Percentiles rank a stretch among this genome's conserved stretches.
These are phyloP conservation scores for Orbicella faveolata DNA, from an alignment of 64 coral and sea anemone genomes.

Conservation along the genomic window DNA sequence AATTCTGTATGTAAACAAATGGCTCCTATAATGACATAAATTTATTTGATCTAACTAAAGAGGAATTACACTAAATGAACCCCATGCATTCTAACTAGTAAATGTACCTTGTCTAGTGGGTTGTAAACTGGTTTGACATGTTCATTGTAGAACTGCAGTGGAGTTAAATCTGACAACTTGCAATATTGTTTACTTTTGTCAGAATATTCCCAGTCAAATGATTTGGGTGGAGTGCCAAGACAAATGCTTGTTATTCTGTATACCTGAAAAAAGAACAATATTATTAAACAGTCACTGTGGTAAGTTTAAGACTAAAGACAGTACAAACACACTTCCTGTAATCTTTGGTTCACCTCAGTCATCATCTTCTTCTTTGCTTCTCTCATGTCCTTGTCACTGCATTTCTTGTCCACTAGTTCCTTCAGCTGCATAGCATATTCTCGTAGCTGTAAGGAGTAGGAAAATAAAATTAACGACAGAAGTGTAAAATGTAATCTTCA, in stretches of 20 bases:
- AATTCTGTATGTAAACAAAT: too few relatives aligned
- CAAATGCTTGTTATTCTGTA: constrained; percentile 82
- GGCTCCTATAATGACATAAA: too few relatives aligned
- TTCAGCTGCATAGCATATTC: constrained; percentile 76
- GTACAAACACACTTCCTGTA: too few relatives aligned
- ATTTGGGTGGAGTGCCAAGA: constrained; percentile 84
- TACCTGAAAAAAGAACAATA: constrained; percentile 51
- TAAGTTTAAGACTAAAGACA: too few relatives aligned
- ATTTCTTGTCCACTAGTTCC: constrained; percentile 68
- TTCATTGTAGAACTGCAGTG: constrained; percentile 84
- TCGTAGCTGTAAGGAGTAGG: constrained; percentile 54
- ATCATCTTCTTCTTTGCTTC: constrained; percentile 87
- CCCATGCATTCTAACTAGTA: too few relatives aligned
- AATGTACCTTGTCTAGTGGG: constrained; percentile 78
- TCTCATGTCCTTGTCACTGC: constrained; percentile 61
- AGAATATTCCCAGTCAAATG: constrained; percentile 94
- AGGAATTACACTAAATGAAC: too few relatives aligned
- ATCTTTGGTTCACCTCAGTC: constrained; percentile 48
- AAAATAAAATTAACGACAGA: background rate
- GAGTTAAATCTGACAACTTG: constrained; percentile 64
- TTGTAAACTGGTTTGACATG: constrained; percentile 88
- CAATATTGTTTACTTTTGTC: constrained; percentile 90
- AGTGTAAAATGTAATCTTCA: too few relatives aligned
- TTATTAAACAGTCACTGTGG: too few relatives aligned
- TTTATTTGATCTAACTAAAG: too few relatives aligned